phyloP scores from a whole-genome alignment of 2,888 invertebrate genomes.

The Myopa tessellatipennis region DNA sequence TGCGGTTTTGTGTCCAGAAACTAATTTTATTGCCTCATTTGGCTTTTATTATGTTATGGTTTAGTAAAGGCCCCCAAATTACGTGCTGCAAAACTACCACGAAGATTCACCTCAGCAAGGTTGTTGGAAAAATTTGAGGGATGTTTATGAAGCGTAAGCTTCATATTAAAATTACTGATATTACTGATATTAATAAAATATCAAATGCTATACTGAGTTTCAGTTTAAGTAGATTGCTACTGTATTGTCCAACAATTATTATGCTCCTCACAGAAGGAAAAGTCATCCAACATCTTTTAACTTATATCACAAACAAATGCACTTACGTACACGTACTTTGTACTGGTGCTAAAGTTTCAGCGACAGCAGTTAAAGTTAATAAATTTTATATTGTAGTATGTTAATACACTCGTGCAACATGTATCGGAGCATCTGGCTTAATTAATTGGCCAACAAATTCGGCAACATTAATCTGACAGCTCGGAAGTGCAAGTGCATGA shows the following conservation, averaged over 20 bases:
- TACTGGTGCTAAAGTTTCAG: neutral
- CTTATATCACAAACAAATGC: neutral
- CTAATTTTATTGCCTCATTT: neutral
- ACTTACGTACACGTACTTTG: neutral
- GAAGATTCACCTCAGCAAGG: too few species aligned
- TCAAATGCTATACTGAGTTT: too few species aligned
- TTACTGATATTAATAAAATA: too few species aligned
- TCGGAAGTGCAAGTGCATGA: constrained; percentile 25
- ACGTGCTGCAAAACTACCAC: too few species aligned
- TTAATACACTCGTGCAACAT: neutral
- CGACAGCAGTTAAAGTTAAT: neutral
- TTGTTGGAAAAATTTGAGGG: too few species aligned
- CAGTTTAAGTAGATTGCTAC: too few species aligned
- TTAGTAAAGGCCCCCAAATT: constrained; percentile 16
- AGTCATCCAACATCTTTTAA: neutral
- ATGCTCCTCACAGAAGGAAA: too few species aligned
- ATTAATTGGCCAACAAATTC: constrained; percentile 22
- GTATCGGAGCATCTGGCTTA: constrained; percentile 10
- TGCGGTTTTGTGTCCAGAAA: neutral
- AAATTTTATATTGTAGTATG: constrained; percentile 7
- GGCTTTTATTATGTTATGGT: constrained; percentile 22
- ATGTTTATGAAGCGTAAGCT: too few species aligned
- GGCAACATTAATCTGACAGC: constrained; percentile 20
- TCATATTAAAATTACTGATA: too few species aligned
- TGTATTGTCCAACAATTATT: too few species aligned